Base-by-base conservation (phyloP, 2,888 invertebrate species). In the Globia sparganii region DNA sequence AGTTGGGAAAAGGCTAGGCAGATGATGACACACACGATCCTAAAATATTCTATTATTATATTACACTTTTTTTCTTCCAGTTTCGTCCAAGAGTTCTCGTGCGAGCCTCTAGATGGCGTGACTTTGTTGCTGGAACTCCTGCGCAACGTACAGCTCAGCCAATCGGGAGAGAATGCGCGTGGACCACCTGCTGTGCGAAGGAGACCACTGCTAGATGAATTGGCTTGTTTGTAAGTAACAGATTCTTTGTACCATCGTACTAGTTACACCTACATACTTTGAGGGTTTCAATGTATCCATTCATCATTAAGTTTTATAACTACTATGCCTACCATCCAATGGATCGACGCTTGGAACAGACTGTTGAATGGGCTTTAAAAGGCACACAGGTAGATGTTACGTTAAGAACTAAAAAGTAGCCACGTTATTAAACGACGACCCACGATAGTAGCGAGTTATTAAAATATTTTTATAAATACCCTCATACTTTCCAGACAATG, bases 21-120 rank as follows among this genome's bases (percentile, higher is more conserved):
- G n/a, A n/a, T n/a, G n/a, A n/a, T n/a, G n/a, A n/a, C 11, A 53
- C 53, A n/a, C 11, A 56, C 11, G 11, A 56, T n/a, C 53, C n/a
- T 9, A 56, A n/a, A 56, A 49, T 49, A 21, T 49, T 53, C 6
- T 2, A 31, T 34, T 21, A 31, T 21, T 61, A 13, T 15, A 49
- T 9, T 21, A 37, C 8, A 13, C 0, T 61, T 49, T 53, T 15
- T 46, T 53, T 3, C 1, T 96, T 95, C 1, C 97, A 99, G 99
- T 94, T 99, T 99, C 93, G 98, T 99, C 15, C 99, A 99, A 94
- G 99, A 99, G 94, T 99, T 99, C 93, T 97, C 99, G 0, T 98
- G 98, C 72, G 98, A 98, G 76, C 98, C 99, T 31, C 97, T 98
- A 90, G 99, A 99, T 95, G 99, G 99, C 15, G 98, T 99, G 4